Evolutionary conservation across 2,797 vertebrate genomes (phyloP).

Genomic region (Acropternis orthonyx): DNA sequence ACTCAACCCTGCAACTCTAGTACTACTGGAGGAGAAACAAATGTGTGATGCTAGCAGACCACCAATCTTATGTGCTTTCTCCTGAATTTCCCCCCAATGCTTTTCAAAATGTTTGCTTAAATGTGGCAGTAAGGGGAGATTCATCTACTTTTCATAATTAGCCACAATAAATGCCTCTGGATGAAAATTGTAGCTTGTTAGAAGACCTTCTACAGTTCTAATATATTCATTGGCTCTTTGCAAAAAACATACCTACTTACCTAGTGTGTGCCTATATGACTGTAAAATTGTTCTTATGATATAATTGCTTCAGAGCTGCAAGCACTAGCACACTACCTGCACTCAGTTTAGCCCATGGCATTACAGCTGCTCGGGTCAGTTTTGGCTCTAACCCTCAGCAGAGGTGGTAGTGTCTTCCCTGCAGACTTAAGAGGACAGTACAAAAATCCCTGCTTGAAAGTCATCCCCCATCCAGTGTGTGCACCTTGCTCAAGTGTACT

Average conservation of each 20-base stretch:
- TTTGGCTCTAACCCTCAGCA: neutral
- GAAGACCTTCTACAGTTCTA: neutral
- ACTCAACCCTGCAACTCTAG: neutral
- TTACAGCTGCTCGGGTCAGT: neutral
- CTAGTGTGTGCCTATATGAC: neutral
- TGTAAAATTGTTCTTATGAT: neutral
- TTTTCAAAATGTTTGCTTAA: neutral
- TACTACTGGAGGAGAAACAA: neutral
- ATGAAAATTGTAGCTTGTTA: neutral
- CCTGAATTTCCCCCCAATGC: neutral
- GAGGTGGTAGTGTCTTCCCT: neutral
- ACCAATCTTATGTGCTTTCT: neutral
- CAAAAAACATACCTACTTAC: neutral
- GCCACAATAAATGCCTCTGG: neutral
- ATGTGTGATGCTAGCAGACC: rapidly evolving
- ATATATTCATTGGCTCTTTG: neutral
- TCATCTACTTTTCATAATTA: neutral
- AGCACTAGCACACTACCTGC: neutral
- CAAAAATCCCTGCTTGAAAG: neutral
- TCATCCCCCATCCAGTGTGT: neutral
- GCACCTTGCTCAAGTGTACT: neutral
- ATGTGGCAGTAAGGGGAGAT: neutral
- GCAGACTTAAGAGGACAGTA: neutral
- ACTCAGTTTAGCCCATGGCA: neutral
- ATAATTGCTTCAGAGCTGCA: neutral